phyloP scores from a whole-genome alignment of 2,797 vertebrate species.

The Clarias fuscus region DNA sequence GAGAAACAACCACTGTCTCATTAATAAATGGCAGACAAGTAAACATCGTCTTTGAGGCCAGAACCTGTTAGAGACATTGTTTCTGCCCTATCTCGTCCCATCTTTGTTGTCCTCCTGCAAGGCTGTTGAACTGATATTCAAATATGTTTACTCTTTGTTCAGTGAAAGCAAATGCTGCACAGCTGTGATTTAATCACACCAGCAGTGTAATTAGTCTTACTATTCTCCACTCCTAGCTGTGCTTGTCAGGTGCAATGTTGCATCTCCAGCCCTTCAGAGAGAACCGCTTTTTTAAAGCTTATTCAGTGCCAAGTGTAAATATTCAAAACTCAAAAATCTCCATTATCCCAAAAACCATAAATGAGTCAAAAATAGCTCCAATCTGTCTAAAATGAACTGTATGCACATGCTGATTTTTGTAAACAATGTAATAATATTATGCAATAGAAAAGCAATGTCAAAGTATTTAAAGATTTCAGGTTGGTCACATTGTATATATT shows the following conservation, averaged over 20 bases:
- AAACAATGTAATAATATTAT: background rate
- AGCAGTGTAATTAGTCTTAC: slow-evolving; percentile 36
- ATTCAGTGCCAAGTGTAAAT: background rate
- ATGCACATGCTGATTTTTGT: background rate
- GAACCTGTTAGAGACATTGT: background rate
- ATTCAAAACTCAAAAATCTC: background rate
- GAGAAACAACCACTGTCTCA: slow-evolving; percentile 70
- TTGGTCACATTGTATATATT: background rate
- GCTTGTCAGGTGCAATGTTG: slow-evolving; percentile 16
- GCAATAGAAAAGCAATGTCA: background rate
- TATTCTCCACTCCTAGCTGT: slow-evolving; percentile 18
- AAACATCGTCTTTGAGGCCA: background rate
- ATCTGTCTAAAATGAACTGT: background rate
- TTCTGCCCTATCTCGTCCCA: slow-evolving; percentile 34
- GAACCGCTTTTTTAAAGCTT: background rate
- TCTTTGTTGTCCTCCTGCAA: slow-evolving; percentile 64
- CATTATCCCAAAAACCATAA: background rate
- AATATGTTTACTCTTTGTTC: slow-evolving; percentile 46
- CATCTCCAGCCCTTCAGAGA: background rate
- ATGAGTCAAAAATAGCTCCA: background rate
- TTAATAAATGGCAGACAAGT: slow-evolving; percentile 77
- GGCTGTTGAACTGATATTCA: slow-evolving; percentile 54
- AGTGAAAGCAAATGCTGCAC: slow-evolving; percentile 45
- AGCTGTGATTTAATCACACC: slow-evolving; percentile 36
- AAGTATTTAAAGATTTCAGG: background rate